These are phyloP conservation scores for Glareola pratincola DNA, from an alignment of 2,113 vertebrate species.

Conservation along the genomic window DNA sequence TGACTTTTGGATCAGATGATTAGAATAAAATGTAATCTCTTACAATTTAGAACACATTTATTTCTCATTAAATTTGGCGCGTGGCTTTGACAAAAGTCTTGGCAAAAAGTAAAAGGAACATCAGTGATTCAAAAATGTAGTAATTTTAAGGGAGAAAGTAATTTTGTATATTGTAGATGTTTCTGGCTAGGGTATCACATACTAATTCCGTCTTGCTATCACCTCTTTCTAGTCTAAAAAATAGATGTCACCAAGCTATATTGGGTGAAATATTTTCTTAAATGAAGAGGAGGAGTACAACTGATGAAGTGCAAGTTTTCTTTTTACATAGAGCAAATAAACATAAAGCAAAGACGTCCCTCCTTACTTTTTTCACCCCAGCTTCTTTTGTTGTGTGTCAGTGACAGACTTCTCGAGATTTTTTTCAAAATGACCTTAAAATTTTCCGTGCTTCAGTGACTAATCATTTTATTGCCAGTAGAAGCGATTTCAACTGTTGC, in stretches of 20 bases:
- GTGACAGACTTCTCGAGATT: not conserved
- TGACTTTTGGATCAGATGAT: not conserved
- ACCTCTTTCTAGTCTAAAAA: not conserved
- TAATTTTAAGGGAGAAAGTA: not conserved
- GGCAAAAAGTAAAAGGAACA: not conserved
- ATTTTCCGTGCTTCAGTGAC: not conserved
- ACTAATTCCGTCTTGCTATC: not conserved
- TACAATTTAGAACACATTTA: not conserved
- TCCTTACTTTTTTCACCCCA: not conserved
- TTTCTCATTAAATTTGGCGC: not conserved
- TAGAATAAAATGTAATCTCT: not conserved
- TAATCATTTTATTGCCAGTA: slow-evolving; percentile 28
- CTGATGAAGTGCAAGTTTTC: not conserved
- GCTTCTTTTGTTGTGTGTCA: not conserved
- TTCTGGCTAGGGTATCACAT: not conserved
- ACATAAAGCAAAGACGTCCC: not conserved
- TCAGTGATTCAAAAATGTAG: not conserved
- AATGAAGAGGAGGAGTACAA: not conserved
- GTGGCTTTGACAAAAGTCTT: not conserved
- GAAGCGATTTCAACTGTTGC: slow-evolving; percentile 44
- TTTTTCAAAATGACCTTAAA: not conserved
- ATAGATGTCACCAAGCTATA: not conserved
- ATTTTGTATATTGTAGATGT: not conserved
- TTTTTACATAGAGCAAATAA: not conserved
- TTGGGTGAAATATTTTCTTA: not conserved